These are phyloP conservation scores for Sarcophilus harrisii DNA, from an alignment of 2,797 vertebrate genomes.

Conservation along the genomic window DNA sequence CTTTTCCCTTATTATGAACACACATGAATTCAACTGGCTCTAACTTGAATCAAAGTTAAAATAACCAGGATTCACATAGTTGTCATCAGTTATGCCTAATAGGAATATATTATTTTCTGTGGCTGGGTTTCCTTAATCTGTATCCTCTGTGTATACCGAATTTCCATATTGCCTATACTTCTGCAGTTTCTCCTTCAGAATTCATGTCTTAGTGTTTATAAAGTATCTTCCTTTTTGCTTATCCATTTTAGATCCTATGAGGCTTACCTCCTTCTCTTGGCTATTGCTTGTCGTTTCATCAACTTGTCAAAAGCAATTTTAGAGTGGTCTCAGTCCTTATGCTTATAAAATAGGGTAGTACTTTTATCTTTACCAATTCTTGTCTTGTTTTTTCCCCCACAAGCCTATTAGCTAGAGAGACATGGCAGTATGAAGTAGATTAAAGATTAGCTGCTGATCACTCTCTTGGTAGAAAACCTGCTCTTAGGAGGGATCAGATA, in stretches of 20 bases:
- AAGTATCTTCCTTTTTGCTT: not conserved
- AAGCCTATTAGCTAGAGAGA: conserved; percentile 75
- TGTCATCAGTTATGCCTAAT: not conserved
- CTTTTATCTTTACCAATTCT: conserved; percentile 56
- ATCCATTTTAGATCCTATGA: not conserved
- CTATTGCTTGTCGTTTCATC: not conserved
- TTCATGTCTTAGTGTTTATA: not conserved
- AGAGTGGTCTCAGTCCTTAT: conserved; percentile 67
- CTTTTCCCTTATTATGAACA: not conserved
- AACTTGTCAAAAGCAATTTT: not conserved
- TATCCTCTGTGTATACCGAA: not conserved
- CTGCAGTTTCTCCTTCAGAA: not conserved
- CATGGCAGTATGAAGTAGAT: conserved; percentile 69
- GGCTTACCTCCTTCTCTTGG: not conserved
- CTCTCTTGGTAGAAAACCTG: conserved; percentile 66
- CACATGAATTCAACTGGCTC: not conserved
- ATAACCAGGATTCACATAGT: not conserved
- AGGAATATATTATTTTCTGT: not conserved
- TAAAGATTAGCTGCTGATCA: conserved; percentile 77
- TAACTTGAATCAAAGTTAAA: not conserved
- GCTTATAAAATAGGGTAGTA: conserved; percentile 58
- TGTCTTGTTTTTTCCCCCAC: conserved; percentile 60
- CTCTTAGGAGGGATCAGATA: conserved; percentile 66
- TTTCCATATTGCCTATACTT: not conserved
- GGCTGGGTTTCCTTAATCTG: not conserved